Conservation (phyloP, 2,888 invertebrate species). For the Apantesis nais region DNA sequence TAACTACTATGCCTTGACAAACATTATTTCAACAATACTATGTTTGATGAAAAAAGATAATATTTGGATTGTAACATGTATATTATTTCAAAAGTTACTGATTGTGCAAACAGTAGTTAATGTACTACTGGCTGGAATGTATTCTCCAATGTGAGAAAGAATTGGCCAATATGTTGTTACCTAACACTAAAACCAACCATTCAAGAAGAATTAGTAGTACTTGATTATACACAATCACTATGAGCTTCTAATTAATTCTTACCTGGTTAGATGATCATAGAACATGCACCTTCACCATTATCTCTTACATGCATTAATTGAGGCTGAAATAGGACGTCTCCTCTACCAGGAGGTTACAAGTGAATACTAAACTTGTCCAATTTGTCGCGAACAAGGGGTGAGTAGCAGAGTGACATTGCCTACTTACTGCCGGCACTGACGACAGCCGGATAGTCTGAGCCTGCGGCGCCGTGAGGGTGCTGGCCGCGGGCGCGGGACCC, state of each 20-base stretch:
- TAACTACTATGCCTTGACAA: neutral
- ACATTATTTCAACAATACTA: neutral
- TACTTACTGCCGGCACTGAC: conserved; percentile 95
- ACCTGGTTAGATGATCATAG: conserved; percentile 70
- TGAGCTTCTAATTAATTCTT: conserved; percentile 58
- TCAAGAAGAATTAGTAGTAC: conserved; percentile 45
- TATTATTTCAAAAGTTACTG: neutral
- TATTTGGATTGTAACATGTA: neutral
- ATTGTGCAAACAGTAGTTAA: neutral
- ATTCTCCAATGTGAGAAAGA: neutral
- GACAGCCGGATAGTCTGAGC: conserved; percentile 93
- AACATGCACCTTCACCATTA: conserved; percentile 76
- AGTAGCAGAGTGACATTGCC: conserved; percentile 78
- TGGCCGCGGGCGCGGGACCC: conserved; percentile 90
- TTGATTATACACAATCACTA: conserved; percentile 55
- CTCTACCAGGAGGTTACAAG: conserved; percentile 25
- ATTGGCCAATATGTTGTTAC: conserved; percentile 26
- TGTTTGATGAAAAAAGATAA: neutral
- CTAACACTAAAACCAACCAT: conserved; percentile 46
- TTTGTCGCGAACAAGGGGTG: conserved; percentile 35
- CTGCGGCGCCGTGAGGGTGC: conserved; percentile 85
- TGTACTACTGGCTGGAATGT: neutral
- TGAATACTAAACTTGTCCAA: conserved; percentile 43
- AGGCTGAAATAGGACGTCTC: conserved; percentile 59
- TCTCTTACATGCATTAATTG: conserved; percentile 69